phyloP scores from a whole-genome alignment of 1,140 invertebrate species.

The Tenebrio molitor region DNA sequence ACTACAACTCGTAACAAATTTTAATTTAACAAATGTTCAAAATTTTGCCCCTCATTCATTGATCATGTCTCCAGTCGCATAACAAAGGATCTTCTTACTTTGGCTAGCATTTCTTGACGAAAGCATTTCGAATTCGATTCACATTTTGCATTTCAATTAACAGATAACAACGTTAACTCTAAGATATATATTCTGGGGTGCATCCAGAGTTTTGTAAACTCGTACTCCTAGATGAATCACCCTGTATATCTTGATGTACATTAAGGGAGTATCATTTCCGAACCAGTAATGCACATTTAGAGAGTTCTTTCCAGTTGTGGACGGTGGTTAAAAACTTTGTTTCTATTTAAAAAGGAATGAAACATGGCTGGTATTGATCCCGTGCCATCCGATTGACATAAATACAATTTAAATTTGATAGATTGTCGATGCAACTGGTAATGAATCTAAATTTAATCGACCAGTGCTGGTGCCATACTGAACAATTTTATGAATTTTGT shows the following conservation, averaged over 20 bases:
- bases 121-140: background rate
- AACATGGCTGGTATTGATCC: background rate
- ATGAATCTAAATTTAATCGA: background rate
- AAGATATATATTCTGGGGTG: conserved; percentile 1
- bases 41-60: no score
- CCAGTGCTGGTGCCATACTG: no score
- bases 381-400: background rate
- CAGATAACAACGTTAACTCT: background rate
- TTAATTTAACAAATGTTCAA: no score
- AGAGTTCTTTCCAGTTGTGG: no score
- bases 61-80: no score
- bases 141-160: background rate
- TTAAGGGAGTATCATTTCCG: no score
- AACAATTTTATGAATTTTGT: no score
- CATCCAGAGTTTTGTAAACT: background rate
- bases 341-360: background rate
- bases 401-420: background rate
- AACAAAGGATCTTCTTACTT: no score
- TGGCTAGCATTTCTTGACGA: no score
- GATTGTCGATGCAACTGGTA: background rate
- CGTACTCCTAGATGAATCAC: background rate
- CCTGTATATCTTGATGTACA: background rate
- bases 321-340: background rate
- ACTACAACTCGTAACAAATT: no score
- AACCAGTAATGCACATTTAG: no score